Conservation (phyloP, 1,140 invertebrate species). For the Globodera ellingtonae region DNA sequence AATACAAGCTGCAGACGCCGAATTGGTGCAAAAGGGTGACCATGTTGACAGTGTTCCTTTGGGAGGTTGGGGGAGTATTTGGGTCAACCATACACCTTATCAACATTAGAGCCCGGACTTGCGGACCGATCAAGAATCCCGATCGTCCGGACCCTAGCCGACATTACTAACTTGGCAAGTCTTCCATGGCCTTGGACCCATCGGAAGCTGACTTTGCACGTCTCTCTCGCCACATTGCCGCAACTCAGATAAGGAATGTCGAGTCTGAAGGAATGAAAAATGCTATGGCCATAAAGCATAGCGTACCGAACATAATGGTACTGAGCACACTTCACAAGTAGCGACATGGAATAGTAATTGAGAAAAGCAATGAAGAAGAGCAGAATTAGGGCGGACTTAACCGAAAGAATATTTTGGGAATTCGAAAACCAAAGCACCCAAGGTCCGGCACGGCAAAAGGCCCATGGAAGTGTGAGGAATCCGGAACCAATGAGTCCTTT, state of each 20-base stretch:
- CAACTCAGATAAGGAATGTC: constrained; percentile 46
- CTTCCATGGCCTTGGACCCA: constrained; percentile 33
- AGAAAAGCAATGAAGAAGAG: constrained; percentile 55
- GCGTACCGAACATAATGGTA: constrained; percentile 48
- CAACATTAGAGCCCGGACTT: background rate
- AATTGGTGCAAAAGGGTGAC: constrained; percentile 49
- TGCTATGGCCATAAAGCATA: background rate
- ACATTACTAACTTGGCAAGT: constrained; percentile 26
- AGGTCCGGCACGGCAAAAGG: constrained; percentile 58
- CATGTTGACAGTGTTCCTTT: constrained; percentile 35
- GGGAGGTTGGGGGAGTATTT: too few species aligned
- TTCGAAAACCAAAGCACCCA: constrained; percentile 22
- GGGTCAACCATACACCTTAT: too few species aligned
- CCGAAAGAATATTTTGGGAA: background rate
- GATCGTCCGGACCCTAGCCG: background rate
- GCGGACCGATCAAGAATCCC: too few species aligned
- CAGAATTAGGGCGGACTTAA: constrained; percentile 42
- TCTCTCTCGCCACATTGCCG: constrained; percentile 53
- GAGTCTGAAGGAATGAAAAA: constrained; percentile 38
- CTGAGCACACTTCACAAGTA: constrained; percentile 58
- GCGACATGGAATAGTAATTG: constrained; percentile 55
- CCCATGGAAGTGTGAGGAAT: constrained; percentile 54
- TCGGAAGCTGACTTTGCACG: constrained; percentile 50
- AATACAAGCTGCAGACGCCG: constrained; percentile 60
- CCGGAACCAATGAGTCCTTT: constrained; percentile 59